Conservation (phyloP, 2,888 invertebrate genomes). For the Callyntrura guangdongensis region DNA sequence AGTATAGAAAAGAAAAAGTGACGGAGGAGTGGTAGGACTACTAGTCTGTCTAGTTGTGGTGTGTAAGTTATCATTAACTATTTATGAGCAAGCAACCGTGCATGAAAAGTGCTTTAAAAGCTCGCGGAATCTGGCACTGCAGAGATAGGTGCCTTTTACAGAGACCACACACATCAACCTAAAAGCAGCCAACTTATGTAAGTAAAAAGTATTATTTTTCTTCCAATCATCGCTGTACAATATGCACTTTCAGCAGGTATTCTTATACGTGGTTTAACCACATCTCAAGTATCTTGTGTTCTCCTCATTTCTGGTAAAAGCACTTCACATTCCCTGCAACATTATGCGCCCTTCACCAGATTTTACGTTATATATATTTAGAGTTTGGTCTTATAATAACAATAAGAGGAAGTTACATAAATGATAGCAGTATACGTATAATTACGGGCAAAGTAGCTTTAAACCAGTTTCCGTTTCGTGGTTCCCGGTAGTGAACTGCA, state of each 20-base stretch:
- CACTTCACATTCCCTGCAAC: not conserved
- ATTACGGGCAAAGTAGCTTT: not conserved
- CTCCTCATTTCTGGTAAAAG: not conserved
- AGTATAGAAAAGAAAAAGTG: constrained; percentile 36
- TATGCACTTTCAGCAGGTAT: not conserved
- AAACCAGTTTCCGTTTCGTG: not conserved
- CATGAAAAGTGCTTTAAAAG: constrained; percentile 74
- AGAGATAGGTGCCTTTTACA: not conserved
- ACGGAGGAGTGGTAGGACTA: constrained; percentile 7
- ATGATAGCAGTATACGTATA: constrained; percentile 13
- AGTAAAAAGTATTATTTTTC: not conserved
- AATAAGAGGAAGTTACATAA: constrained; percentile 23
- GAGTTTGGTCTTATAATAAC: constrained; percentile 21
- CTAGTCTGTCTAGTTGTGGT: not conserved
- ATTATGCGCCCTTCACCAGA: not conserved
- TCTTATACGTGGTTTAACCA: constrained; percentile 48
- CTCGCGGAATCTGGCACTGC: not conserved
- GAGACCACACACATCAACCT: constrained; percentile 46
- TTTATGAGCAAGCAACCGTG: constrained; percentile 72
- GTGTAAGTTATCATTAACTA: constrained; percentile 69
- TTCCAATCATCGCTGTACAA: no score
- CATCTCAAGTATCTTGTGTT: constrained; percentile 57
- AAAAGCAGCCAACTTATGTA: constrained; percentile 28
- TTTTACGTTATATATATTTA: not conserved
- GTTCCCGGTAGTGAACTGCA: not conserved